These are phyloP conservation scores for Linnaemya vulpina DNA, from an alignment of 2,888 invertebrate genomes.

Conservation along the genomic window DNA sequence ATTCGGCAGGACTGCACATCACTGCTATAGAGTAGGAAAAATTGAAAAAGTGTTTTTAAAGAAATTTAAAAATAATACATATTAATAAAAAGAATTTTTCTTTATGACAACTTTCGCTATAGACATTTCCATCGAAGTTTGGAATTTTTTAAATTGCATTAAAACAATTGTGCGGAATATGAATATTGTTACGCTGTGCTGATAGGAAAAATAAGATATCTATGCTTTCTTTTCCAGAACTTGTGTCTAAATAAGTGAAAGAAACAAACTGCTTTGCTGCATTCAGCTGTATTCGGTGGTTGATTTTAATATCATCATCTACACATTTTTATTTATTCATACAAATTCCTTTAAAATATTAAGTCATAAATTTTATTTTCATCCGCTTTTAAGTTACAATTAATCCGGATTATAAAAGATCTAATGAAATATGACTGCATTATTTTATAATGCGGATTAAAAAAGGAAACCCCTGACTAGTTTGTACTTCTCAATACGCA, in stretches of 20 bases:
- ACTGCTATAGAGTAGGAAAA: too few species aligned
- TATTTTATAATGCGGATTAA: conserved; percentile 47
- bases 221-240: background rate
- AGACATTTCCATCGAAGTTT: too few species aligned
- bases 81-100: too few species aligned
- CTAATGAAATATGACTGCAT: conserved; percentile 56
- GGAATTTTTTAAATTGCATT: too few species aligned
- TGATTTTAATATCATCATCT: background rate
- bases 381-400: conserved; percentile 42
- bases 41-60: too few species aligned
- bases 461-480: conserved; percentile 25
- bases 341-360: background rate
- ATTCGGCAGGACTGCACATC: too few species aligned
- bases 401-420: conserved; percentile 52
- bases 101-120: too few species aligned
- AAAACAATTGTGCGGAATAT: too few species aligned
- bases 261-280: background rate
- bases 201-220: too few species aligned
- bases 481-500: background rate
- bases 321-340: background rate
- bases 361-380: conserved; percentile 17
- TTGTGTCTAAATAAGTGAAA: background rate
- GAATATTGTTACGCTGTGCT: too few species aligned
- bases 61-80: too few species aligned
- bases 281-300: conserved; percentile 10